Conservation (phyloP, 2,888 invertebrate genomes). For the Sinhomidia bicolor region DNA sequence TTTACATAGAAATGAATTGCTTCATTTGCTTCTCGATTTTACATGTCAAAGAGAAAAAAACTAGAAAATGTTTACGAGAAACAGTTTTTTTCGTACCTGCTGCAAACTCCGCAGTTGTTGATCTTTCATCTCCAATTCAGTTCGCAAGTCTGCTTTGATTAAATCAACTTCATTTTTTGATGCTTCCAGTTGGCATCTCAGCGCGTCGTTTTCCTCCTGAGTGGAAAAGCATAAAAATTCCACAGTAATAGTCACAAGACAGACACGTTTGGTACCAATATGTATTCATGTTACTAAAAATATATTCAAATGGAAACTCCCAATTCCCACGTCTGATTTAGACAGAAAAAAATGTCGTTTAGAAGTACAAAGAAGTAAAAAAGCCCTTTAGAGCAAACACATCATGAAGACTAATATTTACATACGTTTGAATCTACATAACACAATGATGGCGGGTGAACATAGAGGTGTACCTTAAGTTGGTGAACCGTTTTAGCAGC, state of each 20-base stretch:
- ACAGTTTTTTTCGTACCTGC: slow-evolving; percentile 82
- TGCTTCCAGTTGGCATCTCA: slow-evolving; percentile 95
- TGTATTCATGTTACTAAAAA: background rate
- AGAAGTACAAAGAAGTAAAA: background rate
- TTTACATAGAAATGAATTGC: slow-evolving; percentile 53
- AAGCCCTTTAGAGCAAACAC: slow-evolving; percentile 22
- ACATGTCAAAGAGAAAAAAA: background rate
- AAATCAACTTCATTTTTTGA: slow-evolving; percentile 96
- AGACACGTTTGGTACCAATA: background rate
- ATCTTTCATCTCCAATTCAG: slow-evolving; percentile 91
- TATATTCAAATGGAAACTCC: slow-evolving; percentile 36
- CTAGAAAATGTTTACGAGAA: background rate
- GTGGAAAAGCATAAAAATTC: background rate
- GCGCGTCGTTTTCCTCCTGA: slow-evolving; percentile 93
- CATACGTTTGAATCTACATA: slow-evolving; percentile 16
- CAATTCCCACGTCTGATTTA: slow-evolving; percentile 52
- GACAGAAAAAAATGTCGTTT: slow-evolving; percentile 29
- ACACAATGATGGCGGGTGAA: background rate
- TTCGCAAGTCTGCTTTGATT: slow-evolving; percentile 90
- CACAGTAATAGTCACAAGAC: background rate
- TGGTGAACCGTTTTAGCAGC: slow-evolving; percentile 76
- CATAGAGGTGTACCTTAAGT: slow-evolving; percentile 73
- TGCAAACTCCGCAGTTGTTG: slow-evolving; percentile 90
- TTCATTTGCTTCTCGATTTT: slow-evolving; percentile 36
- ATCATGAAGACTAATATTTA: slow-evolving; percentile 23